phyloP scores from a whole-genome alignment of 2,888 invertebrate genomes.

The Elegia similella region DNA sequence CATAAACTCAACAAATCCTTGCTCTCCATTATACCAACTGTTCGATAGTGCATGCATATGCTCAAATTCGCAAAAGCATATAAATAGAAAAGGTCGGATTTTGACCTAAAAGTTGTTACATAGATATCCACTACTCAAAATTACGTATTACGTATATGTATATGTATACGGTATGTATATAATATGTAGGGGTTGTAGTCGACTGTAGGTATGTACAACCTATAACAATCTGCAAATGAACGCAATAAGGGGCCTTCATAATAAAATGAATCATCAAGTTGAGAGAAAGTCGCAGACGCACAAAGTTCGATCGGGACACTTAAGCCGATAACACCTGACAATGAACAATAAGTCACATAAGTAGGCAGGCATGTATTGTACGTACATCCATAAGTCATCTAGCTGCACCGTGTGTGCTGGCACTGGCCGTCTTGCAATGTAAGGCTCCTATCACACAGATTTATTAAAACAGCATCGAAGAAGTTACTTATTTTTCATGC shows the following conservation, averaged over 20 bases:
- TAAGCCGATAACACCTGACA: slow-evolving; percentile 69
- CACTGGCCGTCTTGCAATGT: slow-evolving; percentile 18
- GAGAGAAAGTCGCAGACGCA: slow-evolving; percentile 61
- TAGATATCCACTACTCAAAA: too few relatives aligned
- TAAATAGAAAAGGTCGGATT: too few relatives aligned
- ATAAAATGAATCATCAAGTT: slow-evolving; percentile 56
- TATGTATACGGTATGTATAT: too few relatives aligned
- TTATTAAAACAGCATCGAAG: not conserved
- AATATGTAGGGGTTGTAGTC: not conserved
- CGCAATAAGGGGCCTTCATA: slow-evolving; percentile 28
- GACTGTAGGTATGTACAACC: not conserved
- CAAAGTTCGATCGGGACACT: slow-evolving; percentile 60
- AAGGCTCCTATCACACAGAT: not conserved
- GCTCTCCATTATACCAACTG: too few relatives aligned
- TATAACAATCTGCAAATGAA: slow-evolving; percentile 10
- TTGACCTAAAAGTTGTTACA: too few relatives aligned
- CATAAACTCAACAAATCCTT: too few relatives aligned
- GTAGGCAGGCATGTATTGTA: slow-evolving; percentile 20
- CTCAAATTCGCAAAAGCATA: too few relatives aligned
- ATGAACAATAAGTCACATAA: slow-evolving; percentile 56
- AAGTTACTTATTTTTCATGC: too few relatives aligned
- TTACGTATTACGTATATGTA: too few relatives aligned
- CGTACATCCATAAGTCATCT: slow-evolving; percentile 16
- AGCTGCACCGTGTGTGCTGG: not conserved
- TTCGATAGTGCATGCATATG: too few relatives aligned